Evolutionary conservation across 2,113 vertebrate species (phyloP).

Genomic region (Atractosteus spatula): DNA sequence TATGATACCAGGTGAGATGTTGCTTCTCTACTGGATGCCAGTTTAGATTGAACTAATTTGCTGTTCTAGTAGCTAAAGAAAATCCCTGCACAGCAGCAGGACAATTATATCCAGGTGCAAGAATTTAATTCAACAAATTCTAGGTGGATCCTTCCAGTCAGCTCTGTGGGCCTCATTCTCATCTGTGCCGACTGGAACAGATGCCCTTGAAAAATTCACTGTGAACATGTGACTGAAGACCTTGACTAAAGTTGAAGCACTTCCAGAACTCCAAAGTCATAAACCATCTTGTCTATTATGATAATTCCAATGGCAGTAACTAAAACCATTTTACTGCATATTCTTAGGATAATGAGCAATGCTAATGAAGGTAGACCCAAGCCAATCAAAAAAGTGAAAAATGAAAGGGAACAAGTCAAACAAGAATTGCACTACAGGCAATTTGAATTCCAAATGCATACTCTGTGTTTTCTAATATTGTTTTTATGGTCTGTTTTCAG

Average conservation of each 20-base stretch:
- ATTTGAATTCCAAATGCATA: not conserved
- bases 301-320: conserved; percentile 68
- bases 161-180: conserved; percentile 65
- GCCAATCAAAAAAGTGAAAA: conserved; percentile 60
- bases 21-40: conserved; percentile 86
- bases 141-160: conserved; percentile 84
- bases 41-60: conserved; percentile 93
- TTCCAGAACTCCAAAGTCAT: conserved; percentile 72
- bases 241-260: conserved; percentile 66
- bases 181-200: conserved; percentile 79
- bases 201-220: conserved; percentile 78
- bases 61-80: conserved; percentile 84
- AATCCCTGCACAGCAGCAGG: conserved; percentile 90
- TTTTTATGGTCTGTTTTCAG: no score
- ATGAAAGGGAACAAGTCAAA: conserved; percentile 31
- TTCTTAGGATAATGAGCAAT: conserved; percentile 67
- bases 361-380: conserved; percentile 68
- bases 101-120: conserved; percentile 98
- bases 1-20: conserved; percentile 83
- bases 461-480: no score
- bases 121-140: conserved; percentile 97
- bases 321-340: conserved; percentile 66
- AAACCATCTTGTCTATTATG: conserved; percentile 65
- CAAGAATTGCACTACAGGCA: not conserved
- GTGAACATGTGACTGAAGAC: conserved; percentile 66